Conservation (phyloP, 2,888 invertebrate species). For the Drosophila multiciliata region DNA sequence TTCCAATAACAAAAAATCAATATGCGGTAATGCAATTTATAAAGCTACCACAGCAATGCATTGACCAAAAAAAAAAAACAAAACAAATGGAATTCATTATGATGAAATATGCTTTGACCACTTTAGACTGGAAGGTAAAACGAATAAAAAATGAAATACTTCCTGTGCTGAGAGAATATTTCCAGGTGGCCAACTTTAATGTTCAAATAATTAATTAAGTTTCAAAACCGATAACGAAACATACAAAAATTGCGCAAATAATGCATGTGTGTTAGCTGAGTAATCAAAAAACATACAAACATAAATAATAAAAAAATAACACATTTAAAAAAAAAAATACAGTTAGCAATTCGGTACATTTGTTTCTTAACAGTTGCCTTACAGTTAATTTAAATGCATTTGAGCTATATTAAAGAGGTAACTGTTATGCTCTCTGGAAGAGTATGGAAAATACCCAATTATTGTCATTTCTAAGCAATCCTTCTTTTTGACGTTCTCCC, state of each 20-base stretch:
- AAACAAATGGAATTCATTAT: slow-evolving; percentile 45
- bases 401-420: background rate
- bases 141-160: background rate
- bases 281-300: background rate
- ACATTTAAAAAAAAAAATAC: background rate
- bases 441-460: slow-evolving; percentile 5
- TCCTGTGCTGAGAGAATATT: slow-evolving; percentile 4
- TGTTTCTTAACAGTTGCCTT: background rate
- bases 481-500: slow-evolving; percentile 3
- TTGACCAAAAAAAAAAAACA: slow-evolving; percentile 25
- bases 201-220: slow-evolving; percentile 2
- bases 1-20: slow-evolving; percentile 58
- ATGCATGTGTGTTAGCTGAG: background rate
- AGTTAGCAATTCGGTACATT: background rate
- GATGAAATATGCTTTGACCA: slow-evolving; percentile 52
- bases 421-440: background rate
- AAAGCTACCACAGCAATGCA: slow-evolving; percentile 31
- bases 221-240: background rate
- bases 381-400: background rate
- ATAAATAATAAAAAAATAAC: background rate
- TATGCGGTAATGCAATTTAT: slow-evolving; percentile 72
- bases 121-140: slow-evolving; percentile 28
- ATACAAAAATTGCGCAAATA: background rate
- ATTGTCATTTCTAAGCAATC: slow-evolving; percentile 11
- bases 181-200: slow-evolving; percentile 8